Conservation (phyloP, 2,113 vertebrate genomes). For the Nibea coibor region DNA sequence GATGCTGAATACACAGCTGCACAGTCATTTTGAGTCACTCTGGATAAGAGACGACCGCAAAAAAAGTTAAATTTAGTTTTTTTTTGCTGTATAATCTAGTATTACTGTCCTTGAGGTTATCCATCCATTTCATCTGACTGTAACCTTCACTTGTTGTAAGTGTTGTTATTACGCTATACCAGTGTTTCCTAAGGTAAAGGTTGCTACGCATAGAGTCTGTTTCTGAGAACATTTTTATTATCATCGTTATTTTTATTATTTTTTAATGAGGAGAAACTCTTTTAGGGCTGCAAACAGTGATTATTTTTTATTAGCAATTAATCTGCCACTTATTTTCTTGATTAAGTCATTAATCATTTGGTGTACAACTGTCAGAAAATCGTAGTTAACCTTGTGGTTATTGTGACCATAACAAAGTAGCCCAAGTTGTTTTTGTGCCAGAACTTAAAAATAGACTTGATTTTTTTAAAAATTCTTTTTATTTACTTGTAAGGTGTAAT, state of each 20-base stretch:
- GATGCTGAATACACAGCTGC: constrained; percentile 55
- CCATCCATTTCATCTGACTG: constrained; percentile 12
- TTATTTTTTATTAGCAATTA: neutral
- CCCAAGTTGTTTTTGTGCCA: no score
- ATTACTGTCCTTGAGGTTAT: constrained; percentile 20
- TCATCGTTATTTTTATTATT: no score
- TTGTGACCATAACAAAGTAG: no score
- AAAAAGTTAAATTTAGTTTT: constrained; percentile 32
- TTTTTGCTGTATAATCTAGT: constrained; percentile 9
- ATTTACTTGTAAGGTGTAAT: no score
- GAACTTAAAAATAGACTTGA: no score
- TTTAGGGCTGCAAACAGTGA: neutral
- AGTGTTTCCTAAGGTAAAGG: constrained; percentile 1
- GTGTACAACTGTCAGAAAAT: no score
- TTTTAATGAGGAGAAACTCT: neutral
- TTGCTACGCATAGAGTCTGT: neutral
- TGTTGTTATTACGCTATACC: constrained; percentile 14
- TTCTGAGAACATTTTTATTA: neutral
- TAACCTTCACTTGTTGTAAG: constrained; percentile 24
- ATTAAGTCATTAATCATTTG: no score
- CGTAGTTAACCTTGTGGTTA: no score
- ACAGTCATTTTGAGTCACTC: constrained; percentile 43
- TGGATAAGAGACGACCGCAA: constrained; percentile 37
- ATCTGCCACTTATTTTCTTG: neutral
- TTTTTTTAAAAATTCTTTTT: no score